Percentiles rank a stretch among this genome's conserved stretches.
Evolutionary conservation across 2,888 invertebrate species (phyloP).

Genomic region (Augochlorella aurata): DNA sequence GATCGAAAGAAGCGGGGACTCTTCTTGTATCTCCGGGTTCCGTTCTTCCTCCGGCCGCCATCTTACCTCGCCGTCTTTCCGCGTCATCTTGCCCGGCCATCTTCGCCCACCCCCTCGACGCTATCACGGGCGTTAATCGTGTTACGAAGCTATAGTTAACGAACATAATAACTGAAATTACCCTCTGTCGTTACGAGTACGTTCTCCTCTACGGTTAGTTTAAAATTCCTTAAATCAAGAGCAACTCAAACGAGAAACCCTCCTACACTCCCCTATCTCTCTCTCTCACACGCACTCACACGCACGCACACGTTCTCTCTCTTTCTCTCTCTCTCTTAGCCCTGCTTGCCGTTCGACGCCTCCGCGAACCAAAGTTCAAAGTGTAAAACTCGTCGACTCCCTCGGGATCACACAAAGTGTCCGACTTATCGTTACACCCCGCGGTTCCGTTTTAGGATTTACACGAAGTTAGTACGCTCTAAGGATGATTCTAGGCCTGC

Average conservation of each 20-base stretch:
- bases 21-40: constrained; percentile 5
- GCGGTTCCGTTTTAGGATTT: constrained; percentile 53
- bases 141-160: constrained; percentile 62
- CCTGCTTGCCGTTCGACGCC: constrained; percentile 19
- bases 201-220: constrained; percentile 36
- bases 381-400: constrained; percentile 63
- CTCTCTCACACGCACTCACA: not conserved
- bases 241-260: constrained; percentile 6
- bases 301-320: not conserved
- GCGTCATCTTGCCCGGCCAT: constrained; percentile 12
- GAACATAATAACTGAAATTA: constrained; percentile 55
- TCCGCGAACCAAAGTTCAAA: constrained; percentile 25
- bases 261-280: not conserved
- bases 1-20: constrained; percentile 36
- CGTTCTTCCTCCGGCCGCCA: not conserved
- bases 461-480: constrained; percentile 59
- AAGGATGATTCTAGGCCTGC: constrained; percentile 68
- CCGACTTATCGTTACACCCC: constrained; percentile 58
- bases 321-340: not conserved
- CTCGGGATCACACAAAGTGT: not conserved
- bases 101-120: constrained; percentile 1
- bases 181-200: constrained; percentile 54
- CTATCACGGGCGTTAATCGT: constrained; percentile 30
- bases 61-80: constrained; percentile 3
- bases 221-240: constrained; percentile 21